A percentile compares a stretch with the other conserved stretches of the same genome.
Conservation (phyloP, 2,113 vertebrate species). For the Dipodomys stephensi region DNA sequence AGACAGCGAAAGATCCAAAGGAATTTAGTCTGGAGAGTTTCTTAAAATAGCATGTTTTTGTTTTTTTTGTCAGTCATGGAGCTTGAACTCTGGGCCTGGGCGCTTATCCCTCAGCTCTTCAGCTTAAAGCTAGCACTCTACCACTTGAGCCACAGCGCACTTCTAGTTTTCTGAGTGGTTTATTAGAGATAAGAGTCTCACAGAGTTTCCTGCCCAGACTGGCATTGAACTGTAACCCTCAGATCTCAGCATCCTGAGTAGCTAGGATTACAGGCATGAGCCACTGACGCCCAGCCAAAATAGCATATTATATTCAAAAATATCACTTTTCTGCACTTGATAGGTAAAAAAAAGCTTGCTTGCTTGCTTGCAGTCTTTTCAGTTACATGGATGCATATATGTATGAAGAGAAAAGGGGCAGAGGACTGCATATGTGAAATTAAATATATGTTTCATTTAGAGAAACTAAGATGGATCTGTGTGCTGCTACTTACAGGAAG, state of each 20-base stretch:
- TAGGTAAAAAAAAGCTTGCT: not conserved
- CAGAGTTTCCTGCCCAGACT: too few relatives aligned
- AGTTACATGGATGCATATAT: not conserved
- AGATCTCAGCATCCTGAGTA: too few relatives aligned
- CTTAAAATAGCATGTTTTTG: not conserved
- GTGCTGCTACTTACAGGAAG: slow-evolving; percentile 72
- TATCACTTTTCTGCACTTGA: not conserved
- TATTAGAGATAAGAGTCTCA: too few relatives aligned
- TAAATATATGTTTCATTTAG: slow-evolving; percentile 41
- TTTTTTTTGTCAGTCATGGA: too few relatives aligned
- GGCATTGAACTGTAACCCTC: too few relatives aligned
- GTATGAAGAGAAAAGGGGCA: not conserved
- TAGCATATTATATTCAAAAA: not conserved
- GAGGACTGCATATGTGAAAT: not conserved
- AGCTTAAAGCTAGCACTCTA: too few relatives aligned
- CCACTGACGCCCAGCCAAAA: too few relatives aligned
- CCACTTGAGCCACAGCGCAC: too few relatives aligned
- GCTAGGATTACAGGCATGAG: too few relatives aligned
- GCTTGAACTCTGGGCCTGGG: too few relatives aligned
- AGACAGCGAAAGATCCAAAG: slow-evolving; percentile 38
- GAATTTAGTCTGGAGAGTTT: slow-evolving; percentile 34
- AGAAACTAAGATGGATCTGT: slow-evolving; percentile 65
- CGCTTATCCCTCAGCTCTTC: too few relatives aligned
- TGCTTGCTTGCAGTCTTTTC: not conserved
- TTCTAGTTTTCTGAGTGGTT: too few relatives aligned